Evolutionary conservation across 2,113 vertebrate genomes (phyloP).

Genomic region (Corydoras maculifer): DNA sequence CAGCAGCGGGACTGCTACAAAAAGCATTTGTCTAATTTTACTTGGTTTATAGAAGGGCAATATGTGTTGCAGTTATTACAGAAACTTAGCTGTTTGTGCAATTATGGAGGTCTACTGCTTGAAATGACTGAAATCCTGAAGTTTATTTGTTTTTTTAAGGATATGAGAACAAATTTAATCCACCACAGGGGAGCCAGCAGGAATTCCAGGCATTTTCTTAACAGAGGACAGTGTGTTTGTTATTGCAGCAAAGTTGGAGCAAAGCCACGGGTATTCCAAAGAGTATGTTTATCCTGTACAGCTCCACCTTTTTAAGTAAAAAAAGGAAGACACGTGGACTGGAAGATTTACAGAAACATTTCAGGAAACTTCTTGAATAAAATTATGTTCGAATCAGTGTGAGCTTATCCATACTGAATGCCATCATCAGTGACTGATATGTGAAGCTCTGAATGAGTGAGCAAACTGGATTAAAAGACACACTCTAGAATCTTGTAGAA

Average conservation of each 20-base stretch:
- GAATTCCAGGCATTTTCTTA: slow-evolving; percentile 11
- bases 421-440: background rate
- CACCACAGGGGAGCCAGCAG: background rate
- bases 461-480: background rate
- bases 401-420: no score
- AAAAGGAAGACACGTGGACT: no score
- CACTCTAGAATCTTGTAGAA: background rate
- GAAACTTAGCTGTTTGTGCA: background rate
- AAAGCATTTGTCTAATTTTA: background rate
- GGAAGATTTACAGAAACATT: no score
- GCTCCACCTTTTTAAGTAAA: background rate
- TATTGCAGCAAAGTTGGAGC: background rate
- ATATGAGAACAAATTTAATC: background rate
- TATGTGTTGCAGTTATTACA: background rate
- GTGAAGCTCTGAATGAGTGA: background rate
- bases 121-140: background rate
- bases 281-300: background rate
- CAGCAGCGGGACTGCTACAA: background rate
- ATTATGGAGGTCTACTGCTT: background rate
- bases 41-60: slow-evolving; percentile 2
- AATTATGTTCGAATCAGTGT: no score
- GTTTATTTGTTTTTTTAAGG: background rate
- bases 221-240: background rate
- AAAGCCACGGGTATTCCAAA: slow-evolving; percentile 2
- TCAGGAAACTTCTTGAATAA: no score